A percentile compares a stretch with the other conserved stretches of the same genome.
Conservation (phyloP, 2,113 vertebrate species). For the Peromyscus maniculatus region DNA sequence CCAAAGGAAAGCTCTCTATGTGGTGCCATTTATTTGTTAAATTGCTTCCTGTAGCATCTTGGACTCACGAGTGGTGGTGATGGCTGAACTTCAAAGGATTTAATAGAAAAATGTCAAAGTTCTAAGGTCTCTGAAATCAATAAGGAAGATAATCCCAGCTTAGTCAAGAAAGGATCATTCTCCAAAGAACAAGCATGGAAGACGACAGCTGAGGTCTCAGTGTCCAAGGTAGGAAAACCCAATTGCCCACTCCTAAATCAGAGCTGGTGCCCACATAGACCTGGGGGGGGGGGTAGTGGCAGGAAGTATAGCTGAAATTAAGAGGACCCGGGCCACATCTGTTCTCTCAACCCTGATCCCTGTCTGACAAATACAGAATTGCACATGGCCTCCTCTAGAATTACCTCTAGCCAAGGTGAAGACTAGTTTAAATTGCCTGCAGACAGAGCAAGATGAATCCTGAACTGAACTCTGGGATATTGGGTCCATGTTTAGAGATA, state of each 20-base stretch:
- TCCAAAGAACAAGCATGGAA: too few species aligned
- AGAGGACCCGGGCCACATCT: background rate
- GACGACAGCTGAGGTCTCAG: too few species aligned
- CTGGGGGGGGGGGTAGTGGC: too few species aligned
- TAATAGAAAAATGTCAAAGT: background rate
- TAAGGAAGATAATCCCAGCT: background rate
- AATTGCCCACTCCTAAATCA: background rate
- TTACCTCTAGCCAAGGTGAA: background rate
- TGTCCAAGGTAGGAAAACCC: background rate
- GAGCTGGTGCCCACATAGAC: background rate
- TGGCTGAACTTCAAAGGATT: background rate
- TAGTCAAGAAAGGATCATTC: background rate
- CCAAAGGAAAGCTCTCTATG: background rate
- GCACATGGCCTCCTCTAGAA: background rate
- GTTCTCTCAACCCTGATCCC: background rate
- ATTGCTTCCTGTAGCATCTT: background rate
- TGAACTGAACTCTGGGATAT: background rate
- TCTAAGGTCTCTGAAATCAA: background rate
- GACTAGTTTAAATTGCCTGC: background rate
- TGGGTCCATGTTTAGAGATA: background rate
- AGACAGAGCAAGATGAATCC: background rate
- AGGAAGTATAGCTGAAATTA: background rate
- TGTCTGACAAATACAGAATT: background rate
- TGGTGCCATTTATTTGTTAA: background rate
- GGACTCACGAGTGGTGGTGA: background rate